A percentile compares a stretch with the other conserved stretches of the same genome.
phyloP scores from a whole-genome alignment of 2,888 invertebrate genomes.

The Drosophila quinaria region DNA sequence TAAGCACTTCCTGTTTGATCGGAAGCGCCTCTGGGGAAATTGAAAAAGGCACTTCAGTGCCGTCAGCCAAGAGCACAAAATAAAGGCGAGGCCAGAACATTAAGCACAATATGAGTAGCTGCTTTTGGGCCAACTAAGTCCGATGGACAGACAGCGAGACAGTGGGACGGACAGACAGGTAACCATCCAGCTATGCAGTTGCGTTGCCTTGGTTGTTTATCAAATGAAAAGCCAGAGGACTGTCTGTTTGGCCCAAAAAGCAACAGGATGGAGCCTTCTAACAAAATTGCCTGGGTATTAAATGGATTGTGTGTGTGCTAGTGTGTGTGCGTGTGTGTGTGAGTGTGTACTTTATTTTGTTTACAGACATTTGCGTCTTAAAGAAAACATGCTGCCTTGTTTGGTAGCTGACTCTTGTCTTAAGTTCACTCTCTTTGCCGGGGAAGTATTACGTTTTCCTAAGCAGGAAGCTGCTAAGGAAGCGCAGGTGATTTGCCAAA shows the following conservation, averaged over 20 bases:
- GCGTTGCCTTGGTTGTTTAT: conserved; percentile 54
- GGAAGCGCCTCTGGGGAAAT: conserved; percentile 84
- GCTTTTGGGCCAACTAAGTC: conserved; percentile 60
- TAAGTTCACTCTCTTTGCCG: conserved; percentile 30
- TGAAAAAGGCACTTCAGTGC: conserved; percentile 82
- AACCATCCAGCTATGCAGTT: conserved; percentile 60
- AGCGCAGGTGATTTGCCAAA: conserved; percentile 83
- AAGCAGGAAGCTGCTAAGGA: conserved; percentile 80
- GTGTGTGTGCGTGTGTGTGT: conserved; percentile 30
- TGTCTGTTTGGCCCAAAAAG: conserved; percentile 33
- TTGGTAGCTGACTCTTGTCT: conserved; percentile 53
- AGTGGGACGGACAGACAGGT: conserved; percentile 31
- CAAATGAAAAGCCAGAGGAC: conserved; percentile 60
- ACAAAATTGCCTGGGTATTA: conserved; percentile 67
- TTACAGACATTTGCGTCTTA: conserved; percentile 59
- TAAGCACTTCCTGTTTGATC: conserved; percentile 86
- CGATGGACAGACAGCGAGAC: conserved; percentile 6
- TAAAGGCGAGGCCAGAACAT: conserved; percentile 54
- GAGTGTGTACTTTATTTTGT: conserved; percentile 62
- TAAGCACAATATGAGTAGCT: conserved; percentile 63
- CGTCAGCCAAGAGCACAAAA: conserved; percentile 44
- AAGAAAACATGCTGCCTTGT: conserved; percentile 54
- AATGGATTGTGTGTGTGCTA: conserved; percentile 30
- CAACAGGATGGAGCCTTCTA: conserved; percentile 63
- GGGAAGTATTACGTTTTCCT: conserved; percentile 77